Evolutionary conservation across 2,113 vertebrate genomes (phyloP).

Genomic region (Eclectus roratus): DNA sequence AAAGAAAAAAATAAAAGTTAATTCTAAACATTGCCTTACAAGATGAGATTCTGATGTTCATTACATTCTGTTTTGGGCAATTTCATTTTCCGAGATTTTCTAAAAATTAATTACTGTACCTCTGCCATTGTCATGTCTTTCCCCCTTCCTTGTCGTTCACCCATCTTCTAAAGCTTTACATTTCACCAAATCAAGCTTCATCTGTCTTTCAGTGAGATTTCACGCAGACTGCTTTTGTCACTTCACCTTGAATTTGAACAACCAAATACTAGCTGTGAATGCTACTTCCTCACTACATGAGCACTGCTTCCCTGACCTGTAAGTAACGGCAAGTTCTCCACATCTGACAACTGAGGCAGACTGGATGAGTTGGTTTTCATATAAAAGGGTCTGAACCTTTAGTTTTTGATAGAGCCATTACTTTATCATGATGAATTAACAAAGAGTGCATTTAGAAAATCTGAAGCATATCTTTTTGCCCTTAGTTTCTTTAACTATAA

Average conservation of each 20-base stretch:
- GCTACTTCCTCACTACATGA: not conserved
- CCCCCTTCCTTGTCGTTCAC: not conserved
- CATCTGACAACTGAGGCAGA: not conserved
- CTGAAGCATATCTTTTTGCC: not conserved
- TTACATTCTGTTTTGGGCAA: not conserved
- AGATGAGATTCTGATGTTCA: not conserved
- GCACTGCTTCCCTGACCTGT: not conserved
- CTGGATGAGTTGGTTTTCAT: not conserved
- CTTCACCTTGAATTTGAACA: not conserved
- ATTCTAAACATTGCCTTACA: not conserved
- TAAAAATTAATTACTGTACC: not conserved
- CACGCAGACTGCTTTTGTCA: not conserved
- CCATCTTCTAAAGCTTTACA: not conserved
- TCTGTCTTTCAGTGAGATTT: not conserved
- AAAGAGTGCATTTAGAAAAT: not conserved
- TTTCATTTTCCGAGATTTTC: not conserved
- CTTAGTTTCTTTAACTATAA: not conserved
- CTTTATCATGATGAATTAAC: not conserved
- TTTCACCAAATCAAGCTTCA: not conserved
- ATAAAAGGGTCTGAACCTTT: not conserved
- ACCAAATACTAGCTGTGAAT: not conserved
- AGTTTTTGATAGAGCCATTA: not conserved
- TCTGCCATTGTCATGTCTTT: not conserved
- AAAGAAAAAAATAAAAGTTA: not conserved
- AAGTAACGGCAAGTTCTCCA: not conserved